phyloP scores from a whole-genome alignment of 2,797 vertebrate species.

The Esox masquinongy region DNA sequence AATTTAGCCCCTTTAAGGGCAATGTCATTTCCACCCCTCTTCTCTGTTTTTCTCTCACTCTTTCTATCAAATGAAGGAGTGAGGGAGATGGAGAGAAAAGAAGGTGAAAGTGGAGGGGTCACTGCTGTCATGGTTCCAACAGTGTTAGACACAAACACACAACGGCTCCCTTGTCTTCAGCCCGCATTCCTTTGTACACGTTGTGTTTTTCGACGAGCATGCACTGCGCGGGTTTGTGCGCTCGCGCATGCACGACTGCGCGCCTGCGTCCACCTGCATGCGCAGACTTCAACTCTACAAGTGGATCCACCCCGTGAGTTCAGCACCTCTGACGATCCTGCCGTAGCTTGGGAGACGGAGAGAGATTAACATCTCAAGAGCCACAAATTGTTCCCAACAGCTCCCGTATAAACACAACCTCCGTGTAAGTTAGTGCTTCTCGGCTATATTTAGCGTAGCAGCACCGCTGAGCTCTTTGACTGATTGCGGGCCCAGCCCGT shows the following conservation, averaged over 20 bases:
- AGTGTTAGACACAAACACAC: neutral
- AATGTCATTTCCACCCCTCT: neutral
- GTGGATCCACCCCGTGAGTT: neutral
- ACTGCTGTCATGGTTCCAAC: neutral
- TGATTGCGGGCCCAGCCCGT: neutral
- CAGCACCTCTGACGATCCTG: neutral
- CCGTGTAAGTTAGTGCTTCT: neutral
- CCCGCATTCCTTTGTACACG: neutral
- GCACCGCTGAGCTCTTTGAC: neutral
- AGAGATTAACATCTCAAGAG: neutral
- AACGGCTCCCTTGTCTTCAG: neutral
- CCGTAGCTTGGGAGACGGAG: neutral
- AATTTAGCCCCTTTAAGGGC: neutral
- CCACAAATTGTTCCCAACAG: neutral
- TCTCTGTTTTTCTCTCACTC: neutral
- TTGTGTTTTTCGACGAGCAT: neutral
- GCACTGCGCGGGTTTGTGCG: neutral
- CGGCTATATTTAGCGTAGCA: neutral
- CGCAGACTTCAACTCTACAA: neutral
- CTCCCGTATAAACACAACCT: neutral
- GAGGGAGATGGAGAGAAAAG: neutral
- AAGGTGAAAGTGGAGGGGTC: neutral
- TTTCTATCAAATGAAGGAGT: neutral
- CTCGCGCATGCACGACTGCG: too few species aligned
- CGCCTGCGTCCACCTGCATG: too few species aligned